phyloP scores from a whole-genome alignment of 2,888 invertebrate species.

The Drosophila conformis region DNA sequence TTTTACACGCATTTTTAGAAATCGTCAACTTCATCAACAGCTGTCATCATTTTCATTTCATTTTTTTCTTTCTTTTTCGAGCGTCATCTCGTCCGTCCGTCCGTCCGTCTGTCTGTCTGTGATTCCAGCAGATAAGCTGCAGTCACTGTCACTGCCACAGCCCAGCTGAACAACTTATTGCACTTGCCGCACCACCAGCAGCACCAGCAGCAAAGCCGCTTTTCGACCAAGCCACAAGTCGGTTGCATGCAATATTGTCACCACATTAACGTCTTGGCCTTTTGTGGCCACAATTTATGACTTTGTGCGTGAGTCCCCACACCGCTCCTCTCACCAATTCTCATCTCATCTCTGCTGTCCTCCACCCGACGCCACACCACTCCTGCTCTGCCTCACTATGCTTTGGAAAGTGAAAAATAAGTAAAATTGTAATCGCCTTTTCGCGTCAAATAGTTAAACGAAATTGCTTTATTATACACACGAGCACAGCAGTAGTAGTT shows the following conservation, averaged over 20 bases:
- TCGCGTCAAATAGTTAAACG: slow-evolving; percentile 70
- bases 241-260: slow-evolving; percentile 80
- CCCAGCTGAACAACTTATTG: slow-evolving; percentile 48
- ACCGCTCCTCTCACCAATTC: not conserved
- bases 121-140: slow-evolving; percentile 71
- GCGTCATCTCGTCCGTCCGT: slow-evolving; percentile 62
- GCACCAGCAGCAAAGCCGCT: slow-evolving; percentile 61
- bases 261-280: slow-evolving; percentile 80
- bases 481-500: slow-evolving; percentile 10
- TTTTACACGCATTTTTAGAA: slow-evolving; percentile 82
- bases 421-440: slow-evolving; percentile 79
- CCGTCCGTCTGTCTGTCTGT: slow-evolving; percentile 34
- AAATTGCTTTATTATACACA: slow-evolving; percentile 71
- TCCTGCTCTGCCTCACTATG: slow-evolving; percentile 23
- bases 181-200: slow-evolving; percentile 25
- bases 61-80: slow-evolving; percentile 24
- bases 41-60: slow-evolving; percentile 70
- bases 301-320: slow-evolving; percentile 57
- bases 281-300: slow-evolving; percentile 79
- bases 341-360: not conserved
- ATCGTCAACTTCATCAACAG: slow-evolving; percentile 81
- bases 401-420: slow-evolving; percentile 80
- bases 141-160: slow-evolving; percentile 53
- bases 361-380: not conserved
- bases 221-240: slow-evolving; percentile 55